Evolutionary conservation across 2,888 invertebrate species (phyloP), one percentile per base, ranked within the genome.

Genomic region (Drosophila histrio): DNA sequence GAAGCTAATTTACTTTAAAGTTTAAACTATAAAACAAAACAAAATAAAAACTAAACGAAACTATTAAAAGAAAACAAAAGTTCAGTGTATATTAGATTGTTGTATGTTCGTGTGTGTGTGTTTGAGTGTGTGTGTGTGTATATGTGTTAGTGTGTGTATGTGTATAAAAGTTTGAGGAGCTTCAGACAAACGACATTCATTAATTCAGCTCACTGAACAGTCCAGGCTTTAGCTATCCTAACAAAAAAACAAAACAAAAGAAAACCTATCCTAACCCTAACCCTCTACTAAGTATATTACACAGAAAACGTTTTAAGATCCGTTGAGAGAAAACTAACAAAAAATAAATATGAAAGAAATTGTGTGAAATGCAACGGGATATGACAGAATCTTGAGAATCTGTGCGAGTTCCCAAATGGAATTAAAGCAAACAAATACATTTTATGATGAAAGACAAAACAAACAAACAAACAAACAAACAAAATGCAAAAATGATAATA

Each of bases 1-100:
- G 81, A 86, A 81, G 69, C 66, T 66, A 61, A 77, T 66, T 81
- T 81, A 81, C 81, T 81, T 81, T 81, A 81, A 69, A 66, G 44
- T 44, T 86, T 86, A 77, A 69, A 66, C 43, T 50, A 30, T 9
- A 56, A 38, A 44, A n/a, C 46, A 47, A 46, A 44, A 28, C 9
- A 36, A 41, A 49, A 11, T 24, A 28, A 67, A 56, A 58, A 57
- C 56, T 39, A 26, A 65, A 66, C 46, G 60, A 75, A 74, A 62
- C 47, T 56, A 56, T 17, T 22, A 30, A 56, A 53, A 13, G n/a
- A 21, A 17, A 39, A 43, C 30, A 57, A 44, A 62, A 62, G 68
- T 75, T 74, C 74, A 62, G 61, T 64, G 58, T 70, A 71, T 63
- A 66, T 62, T 75, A 83, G 69, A 64, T 39, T 62, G 34, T 62